A percentile compares a stretch with the other conserved stretches of the same genome.
Evolutionary conservation across 2,888 invertebrate genomes (phyloP).

Genomic region (Tetrapedia diversipes): DNA sequence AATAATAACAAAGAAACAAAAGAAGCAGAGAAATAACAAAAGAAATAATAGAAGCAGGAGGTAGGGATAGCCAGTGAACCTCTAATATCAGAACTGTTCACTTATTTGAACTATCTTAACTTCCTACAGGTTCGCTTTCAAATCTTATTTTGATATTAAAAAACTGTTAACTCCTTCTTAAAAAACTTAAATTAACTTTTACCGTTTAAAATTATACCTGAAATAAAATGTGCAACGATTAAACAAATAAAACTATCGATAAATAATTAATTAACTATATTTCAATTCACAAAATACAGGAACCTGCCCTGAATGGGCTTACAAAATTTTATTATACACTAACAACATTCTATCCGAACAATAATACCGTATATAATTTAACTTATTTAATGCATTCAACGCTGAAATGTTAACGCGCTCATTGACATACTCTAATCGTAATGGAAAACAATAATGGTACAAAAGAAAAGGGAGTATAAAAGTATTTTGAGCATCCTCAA

Average conservation of each 20-base stretch:
- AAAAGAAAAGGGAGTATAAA: slow-evolving; percentile 9
- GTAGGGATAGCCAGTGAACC: too few species aligned
- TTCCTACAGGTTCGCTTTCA: too few species aligned
- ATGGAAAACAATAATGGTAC: slow-evolving; percentile 44
- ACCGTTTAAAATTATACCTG: not conserved
- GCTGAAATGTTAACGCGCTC: slow-evolving; percentile 17
- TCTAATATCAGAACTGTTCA: too few species aligned
- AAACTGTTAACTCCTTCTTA: too few species aligned
- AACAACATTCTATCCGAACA: slow-evolving; percentile 40
- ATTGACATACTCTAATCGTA: slow-evolving; percentile 15
- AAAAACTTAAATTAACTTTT: too few species aligned
- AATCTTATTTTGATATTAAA: too few species aligned
- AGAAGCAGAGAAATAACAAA: too few species aligned
- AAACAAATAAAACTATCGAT: not conserved
- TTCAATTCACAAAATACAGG: slow-evolving; percentile 69
- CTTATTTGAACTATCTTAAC: too few species aligned
- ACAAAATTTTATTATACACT: slow-evolving; percentile 67
- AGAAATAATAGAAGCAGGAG: too few species aligned
- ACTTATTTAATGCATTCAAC: slow-evolving; percentile 31
- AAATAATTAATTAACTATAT: slow-evolving; percentile 36
- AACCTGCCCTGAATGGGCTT: slow-evolving; percentile 69
- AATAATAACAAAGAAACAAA: too few species aligned
- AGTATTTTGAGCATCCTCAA: slow-evolving; percentile 65
- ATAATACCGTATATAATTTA: slow-evolving; percentile 49
- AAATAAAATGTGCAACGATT: not conserved